phyloP scores from a whole-genome alignment of 2,797 vertebrate species.

The Trachurus trachurus region DNA sequence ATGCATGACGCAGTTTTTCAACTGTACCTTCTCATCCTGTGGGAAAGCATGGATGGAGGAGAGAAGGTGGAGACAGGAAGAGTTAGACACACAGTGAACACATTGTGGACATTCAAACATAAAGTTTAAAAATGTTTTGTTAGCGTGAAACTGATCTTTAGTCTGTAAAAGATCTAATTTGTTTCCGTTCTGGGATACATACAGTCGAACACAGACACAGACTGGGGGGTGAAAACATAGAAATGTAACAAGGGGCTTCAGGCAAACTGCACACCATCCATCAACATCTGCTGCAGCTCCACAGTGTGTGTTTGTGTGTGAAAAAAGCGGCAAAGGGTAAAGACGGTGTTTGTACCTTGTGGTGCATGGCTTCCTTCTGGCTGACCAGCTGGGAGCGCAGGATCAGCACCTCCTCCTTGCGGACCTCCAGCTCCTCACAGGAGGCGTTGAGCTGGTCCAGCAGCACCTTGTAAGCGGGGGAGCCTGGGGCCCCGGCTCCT shows the following conservation, averaged over 20 bases:
- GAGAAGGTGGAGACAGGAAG: constrained; percentile 82
- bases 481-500: constrained; percentile 89
- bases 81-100: constrained; percentile 70
- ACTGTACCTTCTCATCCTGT: constrained; percentile 99
- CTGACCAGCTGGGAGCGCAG: constrained; percentile 97
- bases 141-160: background rate
- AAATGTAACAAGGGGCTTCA: constrained; percentile 35
- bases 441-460: constrained; percentile 95
- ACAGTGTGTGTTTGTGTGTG: background rate
- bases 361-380: constrained; percentile 96
- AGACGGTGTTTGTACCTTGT: constrained; percentile 87
- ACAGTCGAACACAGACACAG: constrained; percentile 44
- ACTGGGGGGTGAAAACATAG: constrained; percentile 28
- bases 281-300: background rate
- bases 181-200: background rate
- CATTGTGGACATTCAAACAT: constrained; percentile 19
- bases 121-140: background rate
- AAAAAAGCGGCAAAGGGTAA: background rate
- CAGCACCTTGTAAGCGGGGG: constrained; percentile 94
- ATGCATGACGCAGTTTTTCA: constrained; percentile 51
- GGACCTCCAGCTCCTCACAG: constrained; percentile 96
- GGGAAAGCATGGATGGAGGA: constrained; percentile 83
- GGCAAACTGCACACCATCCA: constrained; percentile 10
- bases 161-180: background rate
- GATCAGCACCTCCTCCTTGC: constrained; percentile 98